Evolutionary conservation across 2,797 vertebrate species (phyloP), one percentile per base, ranked within the genome.

Genomic region (Coendou prehensilis): DNA sequence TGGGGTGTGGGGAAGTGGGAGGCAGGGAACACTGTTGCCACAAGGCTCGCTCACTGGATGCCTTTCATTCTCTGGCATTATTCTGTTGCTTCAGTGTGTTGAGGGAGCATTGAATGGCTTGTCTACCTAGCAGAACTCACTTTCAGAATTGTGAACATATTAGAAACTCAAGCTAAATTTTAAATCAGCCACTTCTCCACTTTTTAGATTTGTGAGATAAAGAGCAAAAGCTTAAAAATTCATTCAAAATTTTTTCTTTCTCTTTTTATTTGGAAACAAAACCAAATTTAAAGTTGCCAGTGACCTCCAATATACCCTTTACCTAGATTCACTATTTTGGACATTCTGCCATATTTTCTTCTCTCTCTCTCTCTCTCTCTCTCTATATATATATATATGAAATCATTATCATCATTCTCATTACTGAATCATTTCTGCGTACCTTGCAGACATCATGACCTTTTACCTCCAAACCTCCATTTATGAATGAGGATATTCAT

Each of bases 251-350:
- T 76, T 50, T 85, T 54, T 85, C 47, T 89, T 84, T 92, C 50
- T 88, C 14, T 90, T 95, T 95, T 73, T 88, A 80, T 89, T 87
- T 81, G 89, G 71, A 95, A 97, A 93, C 67, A 79, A 92, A 96
- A 84, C 26, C 87, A 87, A 88, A 91, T 89, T 92, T 75, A 85
- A 95, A 95, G 75, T 87, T 95, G 22, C 52, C 2, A 22, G 54
- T 59, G 54, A 83, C 64, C 45, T 26, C 6, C 26, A 57, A 83
- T 85, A 45, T 76, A 64, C 22, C 18, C 41, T 94, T 97, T 83
- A 76, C 63, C 57, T 79, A 67, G 47, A 87, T 78, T 64, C 69
- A 73, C 13, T 87, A 57, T 87, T 91, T 93, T 79, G 37, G 81
- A 84, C 37, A 67, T 69, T 91, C 89, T 95, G 69, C 71, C 50